Evolutionary conservation across 2,113 vertebrate species (phyloP).

Genomic region (Bos indicus): DNA sequence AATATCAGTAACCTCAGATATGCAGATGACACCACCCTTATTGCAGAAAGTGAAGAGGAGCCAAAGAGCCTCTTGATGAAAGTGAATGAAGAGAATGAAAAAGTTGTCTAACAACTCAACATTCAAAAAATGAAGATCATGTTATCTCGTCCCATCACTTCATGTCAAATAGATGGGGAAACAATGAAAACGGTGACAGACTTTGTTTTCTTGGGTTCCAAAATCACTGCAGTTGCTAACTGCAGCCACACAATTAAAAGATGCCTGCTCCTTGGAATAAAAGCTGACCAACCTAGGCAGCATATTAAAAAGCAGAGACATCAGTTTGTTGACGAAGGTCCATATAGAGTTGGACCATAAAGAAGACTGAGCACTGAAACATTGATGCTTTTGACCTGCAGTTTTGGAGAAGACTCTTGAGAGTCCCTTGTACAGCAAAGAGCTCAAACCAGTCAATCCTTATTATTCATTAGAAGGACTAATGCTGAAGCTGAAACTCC

Average conservation of each 20-base stretch:
- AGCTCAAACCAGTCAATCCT: neutral
- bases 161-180: neutral
- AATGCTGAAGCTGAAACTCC: neutral
- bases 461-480: neutral
- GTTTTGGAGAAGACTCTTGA: neutral
- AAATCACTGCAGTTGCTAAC: neutral
- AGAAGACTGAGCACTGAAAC: neutral
- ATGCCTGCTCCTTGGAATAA: neutral
- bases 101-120: neutral
- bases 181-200: neutral
- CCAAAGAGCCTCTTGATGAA: neutral
- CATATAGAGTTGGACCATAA: neutral
- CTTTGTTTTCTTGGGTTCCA: neutral
- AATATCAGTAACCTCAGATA: neutral
- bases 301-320: neutral
- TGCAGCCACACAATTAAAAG: neutral
- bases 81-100: neutral
- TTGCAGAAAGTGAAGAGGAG: neutral
- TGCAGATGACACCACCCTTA: neutral
- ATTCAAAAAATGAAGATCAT: neutral
- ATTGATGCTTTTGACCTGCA: neutral
- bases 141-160: neutral
- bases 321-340: neutral
- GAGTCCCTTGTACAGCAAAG: neutral
- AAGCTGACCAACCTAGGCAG: neutral